Evolutionary conservation across 2,888 invertebrate species (phyloP), one percentile per base, ranked within the genome.

Genomic region (Eurois occulta): DNA sequence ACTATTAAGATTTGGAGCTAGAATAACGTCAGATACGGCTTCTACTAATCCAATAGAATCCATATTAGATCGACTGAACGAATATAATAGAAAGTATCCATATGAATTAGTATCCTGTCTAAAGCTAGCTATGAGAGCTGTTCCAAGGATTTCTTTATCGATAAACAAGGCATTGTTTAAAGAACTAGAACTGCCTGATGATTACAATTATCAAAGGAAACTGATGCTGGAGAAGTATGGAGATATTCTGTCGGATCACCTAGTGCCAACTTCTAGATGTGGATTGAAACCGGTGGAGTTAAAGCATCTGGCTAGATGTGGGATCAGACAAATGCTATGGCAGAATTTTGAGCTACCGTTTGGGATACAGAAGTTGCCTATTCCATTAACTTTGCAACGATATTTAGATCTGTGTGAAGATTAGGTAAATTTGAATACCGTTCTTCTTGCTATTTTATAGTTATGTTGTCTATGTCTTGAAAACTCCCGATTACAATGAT

Each of bases 371-470:
- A 97, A 97, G 35, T 92, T 98, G 69, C 97, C 97, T 8, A 94
- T 98, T 85, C 98, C 98, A 0, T 94, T 97, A 62, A 94, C 97
- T 48, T 92, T 98, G 81, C 97, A 97, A 89, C 97, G 97, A 87
- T 98, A 98, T 94, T 95, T 98, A 85, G 98, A 98, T 95, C 96
- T 98, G 73, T 96, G 98, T 91, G 97, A 97, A 77, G 98, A 98
- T 94, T 98, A 35, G 35, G 35, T 35, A 95, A 97, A 87, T 32
- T n/a, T 41, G 28, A 28, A 35, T 46, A 3, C n/a, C 21, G 38
- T 55, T 60, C 43, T 73, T n/a, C 7, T 66, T 71, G 13, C 32
- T 11, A 8, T 6, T 65, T 41, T 16, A 35, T 48, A 32, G 8
- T 52, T n/a, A 35, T 24, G 6, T 21, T 69, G 4, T 24, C 5